Conservation (phyloP, 2,888 invertebrate species). For the Lepas anatifera region DNA sequence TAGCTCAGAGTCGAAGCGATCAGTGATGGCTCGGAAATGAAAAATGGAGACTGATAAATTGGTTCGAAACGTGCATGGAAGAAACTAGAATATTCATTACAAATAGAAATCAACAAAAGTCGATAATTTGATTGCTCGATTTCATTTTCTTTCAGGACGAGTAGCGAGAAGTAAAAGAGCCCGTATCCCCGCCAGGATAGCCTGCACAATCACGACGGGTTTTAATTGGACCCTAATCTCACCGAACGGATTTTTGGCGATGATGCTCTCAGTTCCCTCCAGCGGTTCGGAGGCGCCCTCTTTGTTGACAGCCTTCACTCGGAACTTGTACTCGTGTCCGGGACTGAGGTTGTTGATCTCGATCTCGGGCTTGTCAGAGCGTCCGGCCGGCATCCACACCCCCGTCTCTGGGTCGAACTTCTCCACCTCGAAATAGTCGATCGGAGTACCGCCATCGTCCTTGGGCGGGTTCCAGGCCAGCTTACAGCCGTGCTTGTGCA, state of each 20-base stretch:
- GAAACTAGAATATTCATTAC: too few relatives aligned
- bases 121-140: too few relatives aligned
- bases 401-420: constrained; percentile 84
- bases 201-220: too few relatives aligned
- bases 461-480: constrained; percentile 90
- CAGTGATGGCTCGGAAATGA: too few relatives aligned
- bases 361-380: constrained; percentile 52
- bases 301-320: constrained; percentile 87
- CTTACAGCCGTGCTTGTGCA: constrained; percentile 85
- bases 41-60: too few relatives aligned
- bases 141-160: too few relatives aligned
- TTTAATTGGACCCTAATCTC: too few relatives aligned
- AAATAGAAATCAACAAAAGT: too few relatives aligned
- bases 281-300: constrained; percentile 93
- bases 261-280: constrained; percentile 65
- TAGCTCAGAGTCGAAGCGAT: too few relatives aligned
- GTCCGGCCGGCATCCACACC: constrained; percentile 75
- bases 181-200: too few relatives aligned
- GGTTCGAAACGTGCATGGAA: too few relatives aligned
- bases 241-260: constrained; percentile 96
- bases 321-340: constrained; percentile 88
- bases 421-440: constrained; percentile 92
- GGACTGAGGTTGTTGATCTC: constrained; percentile 75
- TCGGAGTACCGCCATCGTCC: constrained; percentile 88
- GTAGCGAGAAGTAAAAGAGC: too few relatives aligned